Evolutionary conservation across 2,797 vertebrate species (phyloP), one percentile per base, ranked within the genome.

Genomic region (Delichon dasypus): DNA sequence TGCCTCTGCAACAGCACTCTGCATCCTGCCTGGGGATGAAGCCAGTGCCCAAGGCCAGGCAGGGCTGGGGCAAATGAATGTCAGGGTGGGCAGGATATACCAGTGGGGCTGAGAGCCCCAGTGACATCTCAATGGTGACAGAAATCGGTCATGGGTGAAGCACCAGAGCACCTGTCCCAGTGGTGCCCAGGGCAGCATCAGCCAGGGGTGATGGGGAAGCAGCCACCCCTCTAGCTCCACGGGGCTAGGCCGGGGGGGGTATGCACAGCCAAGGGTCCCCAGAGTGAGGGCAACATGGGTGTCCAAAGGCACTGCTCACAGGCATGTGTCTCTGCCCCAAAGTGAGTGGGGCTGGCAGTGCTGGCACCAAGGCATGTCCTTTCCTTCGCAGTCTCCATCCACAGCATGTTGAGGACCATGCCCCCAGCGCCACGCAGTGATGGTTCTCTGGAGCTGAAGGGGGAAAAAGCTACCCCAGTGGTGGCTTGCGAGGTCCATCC

Each of bases 1-100:
- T 88, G 80, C 54, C 74, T 75, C 70, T 7, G 65, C 48, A 26
- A 53, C 1, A 3, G 22, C 7, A 2, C 38, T 4, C 38, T 38
- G 38, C 38, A 38, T 38, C 2, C 54, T 85, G 76, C 55, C n/a
- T 8, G 3, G 47, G 45, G 36, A 70, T 0, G 0, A 65, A 44
- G 45, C 61, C 2, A 70, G 66, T 40, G 48, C 48, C 36, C 72
- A 40, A 38, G 44, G 77, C 38, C 14, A 51, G 57, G 57, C 57
- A n/a, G 23, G 27, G 67, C 54, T 0, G 0, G 26, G 25, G 8
- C 0, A 0, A 60, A 73, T 1, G 3, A 61, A 85, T 22, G 16
- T 30, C 54, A 61, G 6, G 5, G 26, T 54, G 15, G 62, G 78
- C 16, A 32, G 44, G 32, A 72, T 2, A 3, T 68, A 57, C 16